Conservation (phyloP, 2,113 vertebrate species). For the Brachypodius melanocephalos region DNA sequence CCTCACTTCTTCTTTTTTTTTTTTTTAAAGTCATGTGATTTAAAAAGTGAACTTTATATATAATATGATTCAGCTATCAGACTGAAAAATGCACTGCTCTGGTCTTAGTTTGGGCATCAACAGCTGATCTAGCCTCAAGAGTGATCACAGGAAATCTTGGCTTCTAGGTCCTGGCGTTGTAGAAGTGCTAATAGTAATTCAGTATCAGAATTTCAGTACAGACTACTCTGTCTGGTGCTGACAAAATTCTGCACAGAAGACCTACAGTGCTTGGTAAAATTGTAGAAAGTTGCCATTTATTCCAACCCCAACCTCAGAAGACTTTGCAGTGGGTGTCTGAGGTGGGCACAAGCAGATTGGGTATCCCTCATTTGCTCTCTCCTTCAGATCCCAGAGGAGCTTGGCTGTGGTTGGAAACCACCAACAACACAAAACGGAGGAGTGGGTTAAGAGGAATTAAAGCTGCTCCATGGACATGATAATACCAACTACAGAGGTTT, state of each 20-base stretch:
- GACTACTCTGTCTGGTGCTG: neutral
- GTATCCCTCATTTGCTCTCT: neutral
- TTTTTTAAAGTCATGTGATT: neutral
- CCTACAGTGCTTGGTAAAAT: neutral
- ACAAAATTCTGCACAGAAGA: neutral
- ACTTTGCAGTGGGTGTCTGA: neutral
- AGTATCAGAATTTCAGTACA: neutral
- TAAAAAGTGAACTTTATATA: neutral
- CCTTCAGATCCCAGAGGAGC: neutral
- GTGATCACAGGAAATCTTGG: neutral
- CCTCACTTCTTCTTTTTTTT: neutral
- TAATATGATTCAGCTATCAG: neutral
- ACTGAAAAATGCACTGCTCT: neutral
- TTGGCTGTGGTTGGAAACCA: neutral
- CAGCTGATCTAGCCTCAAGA: neutral
- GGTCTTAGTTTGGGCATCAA: neutral
- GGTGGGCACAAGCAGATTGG: neutral
- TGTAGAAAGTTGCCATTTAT: neutral
- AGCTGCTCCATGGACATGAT: neutral
- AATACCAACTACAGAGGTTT: neutral
- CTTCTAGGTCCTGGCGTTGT: neutral
- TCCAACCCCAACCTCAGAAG: neutral
- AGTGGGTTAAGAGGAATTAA: neutral
- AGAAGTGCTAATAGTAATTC: neutral
- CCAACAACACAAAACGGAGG: neutral